Base-by-base conservation (phyloP, 2,113 vertebrate genomes). In the Leucopternis melanops region DNA sequence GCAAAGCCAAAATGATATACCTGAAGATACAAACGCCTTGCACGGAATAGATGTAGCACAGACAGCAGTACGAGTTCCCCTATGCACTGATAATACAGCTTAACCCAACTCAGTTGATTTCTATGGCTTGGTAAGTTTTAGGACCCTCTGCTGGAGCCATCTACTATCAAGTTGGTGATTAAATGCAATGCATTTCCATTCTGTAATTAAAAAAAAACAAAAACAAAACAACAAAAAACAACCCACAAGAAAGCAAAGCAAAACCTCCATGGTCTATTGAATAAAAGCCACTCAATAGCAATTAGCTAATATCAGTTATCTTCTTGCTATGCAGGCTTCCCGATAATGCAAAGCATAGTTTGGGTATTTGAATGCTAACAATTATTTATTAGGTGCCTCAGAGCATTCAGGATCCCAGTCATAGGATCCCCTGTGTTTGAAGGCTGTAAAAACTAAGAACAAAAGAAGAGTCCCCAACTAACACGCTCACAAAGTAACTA, bases 401-500 rank as follows among this genome's bases (percentile, higher is more conserved):
- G 88, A 86, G 63, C 42, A 49, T 81, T 84, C 71, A 70, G n/a
- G 50, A 86, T 54, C 50, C 22, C 44, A 66, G 45, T 86, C 86
- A 58, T 16, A 66, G 50, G 63, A 93, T 94, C 67, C 9, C 67
- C 81, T 63, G 50, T 50, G 63, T 83, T 86, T 52, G 72, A 92
- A 72, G 58, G 67, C 82, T 63, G 55, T 83, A 85, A 93, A 95
- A 83, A 74, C 67, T 83, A 82, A 95, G 92, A 93, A 82, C 62
- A 86, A 92, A 90, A 93, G 92, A 82, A 83, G 85, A 95, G 59
- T 88, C 75, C 90, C 75, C 79, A 77, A 49, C 92, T 82, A 88
- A 90, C 87, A 77, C 0, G 0, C 84, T 94, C 84, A 65, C 78
- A 69, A 91, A 94, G 84, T 96, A 86, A 95, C 95, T 96, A 92